Base-by-base conservation (phyloP, 2,113 vertebrate genomes). In the Thalassarche chlororhynchos region DNA sequence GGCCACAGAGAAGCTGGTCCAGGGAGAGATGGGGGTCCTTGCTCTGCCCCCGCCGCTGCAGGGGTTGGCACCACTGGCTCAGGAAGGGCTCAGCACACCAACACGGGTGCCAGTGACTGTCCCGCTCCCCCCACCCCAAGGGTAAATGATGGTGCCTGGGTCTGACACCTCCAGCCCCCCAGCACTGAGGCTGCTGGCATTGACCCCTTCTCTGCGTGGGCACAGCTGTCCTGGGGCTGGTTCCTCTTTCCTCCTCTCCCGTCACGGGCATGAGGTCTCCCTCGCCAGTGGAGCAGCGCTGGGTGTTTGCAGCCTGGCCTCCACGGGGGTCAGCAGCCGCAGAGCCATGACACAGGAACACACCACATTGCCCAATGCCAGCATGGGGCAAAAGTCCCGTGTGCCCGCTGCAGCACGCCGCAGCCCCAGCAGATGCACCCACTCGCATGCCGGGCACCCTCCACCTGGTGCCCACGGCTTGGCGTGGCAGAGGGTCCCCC, bases 61-160 rank as follows among this genome's bases (percentile, higher is more conserved):
- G 76, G 23, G 12, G 5, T 38, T 72, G 60, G 79, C 23, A 60
- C 44, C 1, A 4, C n/a, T 60, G 79, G 16, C 47, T 70, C 5
- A 2, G 70, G 34, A 84, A 76, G 28, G 47, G 44, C n/a, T 65
- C 57, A 71, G 46, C 13, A 4, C 17, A 25, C 7, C 24, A 51
- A 46, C 1, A 1, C 1, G 15, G 13, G 57, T 0, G 0, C 2
- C 62, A 28, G 28, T 0, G 0, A 36, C 23, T 1, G 1, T 17
- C 32, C 17, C 4, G 2, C 17, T 44, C 17, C 51, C 72, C 38
- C 18, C 31, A 17, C 9, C 14, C 44, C 36, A 28, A 18, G 29
- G 31, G 40, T 5, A 17, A 32, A 6, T 42, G 57, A 10, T 14
- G 60, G 21, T 36, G 7, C 36, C 51, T 47, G 9, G 19, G 7